These are phyloP conservation scores for Heterodera carotae DNA, from an alignment of 1,140 invertebrate genomes.

Conservation along the genomic window DNA sequence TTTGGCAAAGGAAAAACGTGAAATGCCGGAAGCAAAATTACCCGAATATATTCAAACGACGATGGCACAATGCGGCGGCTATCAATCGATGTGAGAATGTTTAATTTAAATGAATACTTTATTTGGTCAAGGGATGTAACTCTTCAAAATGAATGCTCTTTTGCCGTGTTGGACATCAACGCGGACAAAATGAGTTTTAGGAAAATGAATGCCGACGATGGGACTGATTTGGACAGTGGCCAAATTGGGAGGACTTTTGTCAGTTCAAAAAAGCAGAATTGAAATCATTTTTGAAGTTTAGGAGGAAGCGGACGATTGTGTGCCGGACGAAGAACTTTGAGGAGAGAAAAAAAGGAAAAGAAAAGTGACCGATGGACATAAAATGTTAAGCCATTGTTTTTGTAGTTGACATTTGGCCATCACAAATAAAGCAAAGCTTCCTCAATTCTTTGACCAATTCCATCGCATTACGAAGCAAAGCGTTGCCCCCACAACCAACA, in stretches of 20 bases:
- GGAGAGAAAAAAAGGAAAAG: neutral
- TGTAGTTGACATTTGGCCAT: too few species aligned
- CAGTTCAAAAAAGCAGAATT: neutral
- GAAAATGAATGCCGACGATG: constrained; percentile 21
- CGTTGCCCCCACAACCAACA: too few species aligned
- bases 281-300: neutral
- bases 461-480: too few species aligned
- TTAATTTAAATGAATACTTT: neutral
- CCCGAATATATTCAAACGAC: constrained; percentile 35
- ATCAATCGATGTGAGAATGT: constrained; percentile 17
- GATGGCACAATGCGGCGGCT: constrained; percentile 35
- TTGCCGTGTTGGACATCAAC: constrained; percentile 15
- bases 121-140: constrained; percentile 5
- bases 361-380: too few species aligned
- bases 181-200: constrained; percentile 17
- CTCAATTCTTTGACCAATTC: too few species aligned
- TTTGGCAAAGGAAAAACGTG: constrained; percentile 1
- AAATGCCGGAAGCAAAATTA: constrained; percentile 26
- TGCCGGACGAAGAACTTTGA: constrained; percentile 23
- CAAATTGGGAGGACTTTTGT: constrained; percentile 26
- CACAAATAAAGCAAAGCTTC: too few species aligned
- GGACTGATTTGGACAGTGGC: neutral
- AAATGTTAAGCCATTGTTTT: too few species aligned
- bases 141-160: constrained; percentile 27
- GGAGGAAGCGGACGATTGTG: constrained; percentile 24